Evolutionary conservation across 2,113 vertebrate genomes (phyloP).

Genomic region (Ictalurus furcatus): DNA sequence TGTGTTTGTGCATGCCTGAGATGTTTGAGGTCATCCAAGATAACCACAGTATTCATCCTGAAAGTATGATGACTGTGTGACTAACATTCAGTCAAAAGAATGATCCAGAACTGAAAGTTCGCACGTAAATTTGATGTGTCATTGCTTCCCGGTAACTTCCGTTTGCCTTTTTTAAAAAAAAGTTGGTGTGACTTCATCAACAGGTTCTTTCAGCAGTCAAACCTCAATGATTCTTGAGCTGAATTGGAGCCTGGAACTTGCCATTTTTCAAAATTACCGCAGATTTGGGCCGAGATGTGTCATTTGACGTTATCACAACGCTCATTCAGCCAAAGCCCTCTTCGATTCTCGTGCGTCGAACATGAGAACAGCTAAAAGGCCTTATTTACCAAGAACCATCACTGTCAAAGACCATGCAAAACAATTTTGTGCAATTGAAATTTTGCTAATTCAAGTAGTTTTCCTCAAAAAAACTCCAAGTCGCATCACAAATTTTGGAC

Average conservation of each 20-base stretch:
- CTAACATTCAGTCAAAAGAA: background rate
- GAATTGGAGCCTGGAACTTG: background rate
- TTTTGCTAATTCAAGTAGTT: too few relatives aligned
- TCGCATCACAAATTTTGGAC: too few relatives aligned
- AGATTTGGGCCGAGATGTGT: too few relatives aligned
- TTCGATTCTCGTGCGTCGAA: too few relatives aligned
- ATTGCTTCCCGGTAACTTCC: background rate
- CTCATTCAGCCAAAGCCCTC: too few relatives aligned
- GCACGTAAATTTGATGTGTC: background rate
- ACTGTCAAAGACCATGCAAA: too few relatives aligned
- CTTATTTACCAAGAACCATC: too few relatives aligned
- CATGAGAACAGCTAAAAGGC: too few relatives aligned
- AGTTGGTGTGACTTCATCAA: background rate
- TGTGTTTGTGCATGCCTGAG: background rate
- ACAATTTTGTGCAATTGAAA: too few relatives aligned
- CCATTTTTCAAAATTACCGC: too few relatives aligned
- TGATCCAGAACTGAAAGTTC: background rate
- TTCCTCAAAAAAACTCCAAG: too few relatives aligned
- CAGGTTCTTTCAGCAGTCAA: background rate
- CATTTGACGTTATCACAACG: too few relatives aligned
- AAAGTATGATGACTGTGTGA: background rate
- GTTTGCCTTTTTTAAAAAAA: background rate
- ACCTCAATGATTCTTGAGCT: background rate
- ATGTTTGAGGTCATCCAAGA: background rate
- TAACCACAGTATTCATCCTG: background rate